A percentile compares a stretch with the other conserved stretches of the same genome.
phyloP scores from a whole-genome alignment of 2,797 vertebrate genomes.

The Antrozous pallidus region DNA sequence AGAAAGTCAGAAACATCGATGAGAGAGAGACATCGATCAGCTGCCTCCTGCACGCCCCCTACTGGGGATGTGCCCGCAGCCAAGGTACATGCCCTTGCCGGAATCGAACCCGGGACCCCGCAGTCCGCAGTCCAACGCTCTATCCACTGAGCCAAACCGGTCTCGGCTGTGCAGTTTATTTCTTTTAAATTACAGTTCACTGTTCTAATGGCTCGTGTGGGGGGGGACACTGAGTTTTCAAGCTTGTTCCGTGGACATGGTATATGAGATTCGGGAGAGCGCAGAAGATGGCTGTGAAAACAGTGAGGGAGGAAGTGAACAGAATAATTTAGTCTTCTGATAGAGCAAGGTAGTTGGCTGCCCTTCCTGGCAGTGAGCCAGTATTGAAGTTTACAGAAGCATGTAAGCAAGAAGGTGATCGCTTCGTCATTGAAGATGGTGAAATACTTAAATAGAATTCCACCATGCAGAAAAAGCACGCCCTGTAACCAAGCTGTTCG shows the following conservation, averaged over 20 bases:
- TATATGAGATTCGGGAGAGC: background rate
- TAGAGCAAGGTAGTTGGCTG: background rate
- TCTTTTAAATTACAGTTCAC: background rate
- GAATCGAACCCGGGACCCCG: too few species aligned
- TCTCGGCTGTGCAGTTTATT: too few species aligned
- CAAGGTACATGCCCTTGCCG: too few species aligned
- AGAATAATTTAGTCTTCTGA: background rate
- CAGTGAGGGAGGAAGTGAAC: background rate
- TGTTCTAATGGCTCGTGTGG: background rate
- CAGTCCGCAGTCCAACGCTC: too few species aligned
- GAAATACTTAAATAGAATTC: background rate
- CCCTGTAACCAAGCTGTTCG: fast-evolving
- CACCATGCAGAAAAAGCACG: background rate
- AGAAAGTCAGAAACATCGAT: too few species aligned
- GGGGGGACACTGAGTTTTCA: background rate
- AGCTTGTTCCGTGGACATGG: background rate
- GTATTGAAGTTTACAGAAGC: background rate
- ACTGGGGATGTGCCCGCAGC: too few species aligned
- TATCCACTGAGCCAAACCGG: too few species aligned
- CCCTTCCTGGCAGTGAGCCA: background rate
- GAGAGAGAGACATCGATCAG: too few species aligned
- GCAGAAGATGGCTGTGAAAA: background rate
- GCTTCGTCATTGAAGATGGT: background rate
- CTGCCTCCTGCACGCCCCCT: too few species aligned
- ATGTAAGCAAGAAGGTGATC: background rate